Base-by-base conservation (phyloP, 2,797 vertebrate genomes). In the Sebastes diploproa region DNA sequence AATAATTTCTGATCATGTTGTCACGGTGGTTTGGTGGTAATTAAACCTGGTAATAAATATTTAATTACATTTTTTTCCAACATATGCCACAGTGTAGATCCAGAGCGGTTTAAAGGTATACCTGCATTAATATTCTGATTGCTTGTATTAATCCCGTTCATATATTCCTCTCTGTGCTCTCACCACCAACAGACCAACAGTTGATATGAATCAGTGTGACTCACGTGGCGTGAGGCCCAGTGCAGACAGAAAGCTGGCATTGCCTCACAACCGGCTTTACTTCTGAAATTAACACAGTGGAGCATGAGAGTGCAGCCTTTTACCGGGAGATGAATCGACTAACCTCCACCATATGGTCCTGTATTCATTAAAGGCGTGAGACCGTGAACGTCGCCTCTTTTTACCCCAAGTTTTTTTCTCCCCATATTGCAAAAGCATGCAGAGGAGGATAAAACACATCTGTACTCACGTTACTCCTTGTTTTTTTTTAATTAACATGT, bases 221-320 rank as follows among this genome's bases (percentile, higher is more conserved):
- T 86, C 83, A 76, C 79, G 12, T 93, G 92, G 92, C 93, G 89
- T 1, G 66, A 5, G 88, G 93, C 93, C 92, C 91, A 85, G 88
- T 38, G 84, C 76, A 50, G 90, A 94, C 91, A 93, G 90, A 88
- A 88, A 90, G 81, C 88, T 91, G 91, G 92, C 91, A 88, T 56
- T 2, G 85, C 72, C 82, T 83, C 86, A 12, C 83, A 50, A 50
- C 80, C 56, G 86, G 90, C 87, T 91, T 86, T 46, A 83, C 88
- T 88, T 71, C 36, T 82, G 87, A 91, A 92, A 90, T 90, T 82
- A 91, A 88, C 92, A 85, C 87, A 82, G 84, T 22, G 2, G 83
- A 91, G 88, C 82, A 81, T 60, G 90, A 86, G 89, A 86, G 80
- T 83, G 82, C 88, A 83, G 88, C 88, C 87, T 87, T 87, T 84